Conservation (phyloP, 2,888 invertebrate species). For the Cactoblastis cactorum region DNA sequence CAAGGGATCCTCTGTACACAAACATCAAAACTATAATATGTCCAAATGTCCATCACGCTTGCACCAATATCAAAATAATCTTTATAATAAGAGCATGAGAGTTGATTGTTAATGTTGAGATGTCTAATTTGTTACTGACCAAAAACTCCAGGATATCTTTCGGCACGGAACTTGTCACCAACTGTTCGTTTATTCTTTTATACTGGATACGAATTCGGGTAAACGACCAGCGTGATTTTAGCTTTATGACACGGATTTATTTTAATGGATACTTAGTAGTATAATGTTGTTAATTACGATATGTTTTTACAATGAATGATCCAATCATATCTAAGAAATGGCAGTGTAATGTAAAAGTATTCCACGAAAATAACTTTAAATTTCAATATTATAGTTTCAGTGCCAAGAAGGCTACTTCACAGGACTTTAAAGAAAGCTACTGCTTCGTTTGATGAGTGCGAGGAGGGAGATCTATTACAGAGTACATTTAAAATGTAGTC, state of each 20-base stretch:
- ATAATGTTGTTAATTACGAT: neutral
- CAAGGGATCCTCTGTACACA: conserved; percentile 64
- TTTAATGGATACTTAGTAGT: conserved; percentile 29
- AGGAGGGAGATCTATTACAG: no score
- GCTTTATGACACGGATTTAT: conserved; percentile 47
- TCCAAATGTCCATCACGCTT: conserved; percentile 15
- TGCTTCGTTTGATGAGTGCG: no score
- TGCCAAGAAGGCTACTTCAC: no score
- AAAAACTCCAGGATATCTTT: conserved; percentile 59
- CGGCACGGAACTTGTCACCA: conserved; percentile 64
- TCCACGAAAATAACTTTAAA: no score
- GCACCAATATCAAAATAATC: neutral
- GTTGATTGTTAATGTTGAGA: conserved; percentile 23
- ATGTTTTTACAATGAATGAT: no score
- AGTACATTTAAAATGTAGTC: no score
- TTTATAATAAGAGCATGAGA: conserved; percentile 17
- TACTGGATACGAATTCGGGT: conserved; percentile 39
- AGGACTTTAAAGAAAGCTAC: no score
- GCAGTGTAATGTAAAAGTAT: no score
- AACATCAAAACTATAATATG: conserved; percentile 50
- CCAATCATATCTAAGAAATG: no score
- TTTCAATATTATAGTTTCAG: no score
- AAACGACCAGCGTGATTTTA: conserved; percentile 53
- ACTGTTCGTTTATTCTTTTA: conserved; percentile 37
- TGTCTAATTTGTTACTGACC: conserved; percentile 26